phyloP scores from a whole-genome alignment of 2,888 invertebrate species.

The Machimus atricapillus region DNA sequence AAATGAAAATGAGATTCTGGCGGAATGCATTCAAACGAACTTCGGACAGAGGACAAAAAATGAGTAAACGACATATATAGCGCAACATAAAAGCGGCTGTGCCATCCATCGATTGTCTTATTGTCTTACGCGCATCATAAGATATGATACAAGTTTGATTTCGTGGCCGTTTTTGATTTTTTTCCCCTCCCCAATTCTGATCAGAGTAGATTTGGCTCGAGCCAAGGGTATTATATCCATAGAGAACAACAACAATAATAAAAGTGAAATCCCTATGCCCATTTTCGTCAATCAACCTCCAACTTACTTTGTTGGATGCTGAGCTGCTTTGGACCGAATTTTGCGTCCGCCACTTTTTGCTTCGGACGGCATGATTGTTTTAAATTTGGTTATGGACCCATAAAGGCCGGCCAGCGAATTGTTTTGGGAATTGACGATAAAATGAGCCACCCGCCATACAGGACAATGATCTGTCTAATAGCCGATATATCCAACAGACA shows the following conservation, averaged over 20 bases:
- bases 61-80: constrained; percentile 39
- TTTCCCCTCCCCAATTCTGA: constrained; percentile 21
- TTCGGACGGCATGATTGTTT: constrained; percentile 10
- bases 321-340: constrained; percentile 12
- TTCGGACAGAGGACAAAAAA: constrained; percentile 9
- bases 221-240: constrained; percentile 22
- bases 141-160: constrained; percentile 37
- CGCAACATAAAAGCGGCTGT: constrained; percentile 33
- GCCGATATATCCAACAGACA: background rate
- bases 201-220: constrained; percentile 28
- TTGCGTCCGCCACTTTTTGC: constrained; percentile 25
- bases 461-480: constrained; percentile 31
- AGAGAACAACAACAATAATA: constrained; percentile 40
- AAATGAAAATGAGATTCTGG: constrained; percentile 39
- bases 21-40: constrained; percentile 38
- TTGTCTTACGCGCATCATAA: constrained; percentile 39
- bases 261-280: constrained; percentile 43
- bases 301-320: background rate
- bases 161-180: constrained; percentile 26
- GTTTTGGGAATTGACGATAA: constrained; percentile 34
- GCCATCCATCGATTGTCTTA: constrained; percentile 34
- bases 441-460: constrained; percentile 22
- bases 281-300: constrained; percentile 38
- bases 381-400: constrained; percentile 42
- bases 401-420: constrained; percentile 28